Conservation (phyloP, 2,888 invertebrate genomes). For the Tuberolachnus salignus region DNA sequence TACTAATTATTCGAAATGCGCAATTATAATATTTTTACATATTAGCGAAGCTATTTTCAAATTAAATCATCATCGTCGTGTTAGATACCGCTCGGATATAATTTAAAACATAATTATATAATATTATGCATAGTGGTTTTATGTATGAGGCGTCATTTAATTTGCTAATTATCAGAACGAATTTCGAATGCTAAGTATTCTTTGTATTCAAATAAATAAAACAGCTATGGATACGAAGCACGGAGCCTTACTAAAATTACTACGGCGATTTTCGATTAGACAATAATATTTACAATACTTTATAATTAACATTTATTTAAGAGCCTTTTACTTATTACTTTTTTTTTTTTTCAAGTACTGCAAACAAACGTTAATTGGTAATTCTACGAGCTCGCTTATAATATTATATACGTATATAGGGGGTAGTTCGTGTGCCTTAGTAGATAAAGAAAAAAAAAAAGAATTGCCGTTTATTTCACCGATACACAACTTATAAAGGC, state of each 20-base stretch:
- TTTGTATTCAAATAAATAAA: too few species aligned
- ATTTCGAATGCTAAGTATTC: too few species aligned
- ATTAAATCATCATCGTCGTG: not conserved
- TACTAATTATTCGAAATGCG: too few species aligned
- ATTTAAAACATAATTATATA: not conserved
- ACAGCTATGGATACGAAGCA: too few species aligned
- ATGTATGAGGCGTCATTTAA: not conserved
- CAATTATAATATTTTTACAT: not conserved
- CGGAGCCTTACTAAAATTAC: not conserved
- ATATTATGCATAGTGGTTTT: not conserved
- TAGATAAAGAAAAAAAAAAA: not conserved
- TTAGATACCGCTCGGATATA: not conserved
- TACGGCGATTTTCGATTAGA: not conserved
- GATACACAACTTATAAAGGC: conserved; percentile 19
- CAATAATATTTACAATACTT: too few species aligned
- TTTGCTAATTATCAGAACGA: not conserved
- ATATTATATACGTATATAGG: too few species aligned
- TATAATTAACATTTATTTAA: too few species aligned
- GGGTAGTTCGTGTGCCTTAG: not conserved
- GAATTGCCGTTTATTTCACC: not conserved
- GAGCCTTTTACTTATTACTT: too few species aligned
- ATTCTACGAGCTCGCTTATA: not conserved
- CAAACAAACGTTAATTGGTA: too few species aligned
- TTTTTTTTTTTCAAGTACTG: too few species aligned
- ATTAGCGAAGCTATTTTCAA: not conserved